Conservation (phyloP, 1,140 invertebrate genomes). For the Wasmannia auropunctata region DNA sequence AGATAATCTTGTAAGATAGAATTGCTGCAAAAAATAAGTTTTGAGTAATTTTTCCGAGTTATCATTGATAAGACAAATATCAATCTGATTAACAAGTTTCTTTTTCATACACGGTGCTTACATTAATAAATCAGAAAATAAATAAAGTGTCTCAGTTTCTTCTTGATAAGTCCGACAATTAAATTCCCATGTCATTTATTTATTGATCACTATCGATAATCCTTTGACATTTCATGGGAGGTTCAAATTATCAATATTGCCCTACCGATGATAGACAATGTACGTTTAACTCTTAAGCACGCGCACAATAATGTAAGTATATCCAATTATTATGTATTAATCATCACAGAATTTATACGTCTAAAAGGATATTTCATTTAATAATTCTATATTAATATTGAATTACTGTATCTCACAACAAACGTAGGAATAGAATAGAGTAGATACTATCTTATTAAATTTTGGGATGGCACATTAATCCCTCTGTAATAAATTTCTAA, state of each 20-base stretch:
- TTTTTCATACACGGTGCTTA: neutral
- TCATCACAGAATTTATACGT: neutral
- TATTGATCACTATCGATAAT: neutral
- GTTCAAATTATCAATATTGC: neutral
- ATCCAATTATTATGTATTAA: slow-evolving; percentile 9
- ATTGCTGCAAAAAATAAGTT: neutral
- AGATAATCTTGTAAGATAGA: neutral
- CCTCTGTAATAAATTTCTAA: neutral
- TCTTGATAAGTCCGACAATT: neutral
- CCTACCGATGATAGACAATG: neutral
- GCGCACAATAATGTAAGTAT: neutral
- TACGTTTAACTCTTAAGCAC: neutral
- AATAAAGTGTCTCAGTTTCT: neutral
- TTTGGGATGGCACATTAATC: neutral
- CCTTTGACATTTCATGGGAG: neutral
- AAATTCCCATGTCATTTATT: neutral
- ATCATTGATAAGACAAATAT: slow-evolving; percentile 14
- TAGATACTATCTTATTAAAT: neutral
- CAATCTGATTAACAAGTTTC: neutral
- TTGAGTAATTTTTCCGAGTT: neutral
- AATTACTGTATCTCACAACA: neutral
- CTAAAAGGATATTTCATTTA: neutral
- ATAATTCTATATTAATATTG: neutral
- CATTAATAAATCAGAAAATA: neutral
- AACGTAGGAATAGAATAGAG: neutral